These are phyloP conservation scores for Manduca sexta DNA, from an alignment of 1,140 invertebrate species.

Conservation along the genomic window DNA sequence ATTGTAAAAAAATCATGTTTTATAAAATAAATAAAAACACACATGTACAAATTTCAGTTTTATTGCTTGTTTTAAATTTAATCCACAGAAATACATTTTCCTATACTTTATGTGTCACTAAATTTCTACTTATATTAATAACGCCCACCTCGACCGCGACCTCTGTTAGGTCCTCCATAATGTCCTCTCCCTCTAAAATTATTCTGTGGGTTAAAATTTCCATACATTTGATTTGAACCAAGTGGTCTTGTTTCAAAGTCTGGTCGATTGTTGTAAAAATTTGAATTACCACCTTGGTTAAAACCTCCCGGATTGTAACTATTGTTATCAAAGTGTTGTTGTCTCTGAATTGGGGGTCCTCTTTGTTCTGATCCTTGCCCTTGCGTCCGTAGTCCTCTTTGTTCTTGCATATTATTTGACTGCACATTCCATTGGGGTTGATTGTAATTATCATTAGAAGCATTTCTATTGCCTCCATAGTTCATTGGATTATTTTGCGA, in stretches of 20 bases:
- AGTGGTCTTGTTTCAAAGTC: constrained; percentile 17
- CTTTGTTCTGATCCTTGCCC: constrained; percentile 8
- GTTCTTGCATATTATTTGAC: constrained; percentile 5
- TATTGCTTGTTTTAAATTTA: too few relatives aligned
- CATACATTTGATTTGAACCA: constrained; percentile 24
- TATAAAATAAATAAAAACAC: too few relatives aligned
- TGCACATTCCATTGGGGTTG: constrained; percentile 3
- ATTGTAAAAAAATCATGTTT: too few relatives aligned
- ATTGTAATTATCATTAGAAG: constrained; percentile 2
- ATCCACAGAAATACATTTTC: too few relatives aligned
- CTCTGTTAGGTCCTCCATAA: constrained; percentile 21
- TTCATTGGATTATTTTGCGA: neutral
- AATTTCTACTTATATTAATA: constrained; percentile 17
- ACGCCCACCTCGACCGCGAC: constrained; percentile 39
- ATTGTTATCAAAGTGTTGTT: neutral
- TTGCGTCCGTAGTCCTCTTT: constrained; percentile 3
- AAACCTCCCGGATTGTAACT: constrained; percentile 27
- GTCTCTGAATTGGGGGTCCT: constrained; percentile 2
- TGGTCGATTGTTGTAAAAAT: constrained; percentile 14
- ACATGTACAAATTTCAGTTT: neutral
- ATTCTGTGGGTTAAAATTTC: constrained; percentile 28
- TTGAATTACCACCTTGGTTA: constrained; percentile 22
- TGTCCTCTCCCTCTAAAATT: constrained; percentile 37
- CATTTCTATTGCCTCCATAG: neutral
- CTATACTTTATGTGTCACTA: too few relatives aligned